Percentiles rank a stretch among this genome's conserved stretches.
These are phyloP conservation scores for Aphidoletes aphidimyza DNA, from an alignment of 2,888 invertebrate genomes.

Conservation along the genomic window DNA sequence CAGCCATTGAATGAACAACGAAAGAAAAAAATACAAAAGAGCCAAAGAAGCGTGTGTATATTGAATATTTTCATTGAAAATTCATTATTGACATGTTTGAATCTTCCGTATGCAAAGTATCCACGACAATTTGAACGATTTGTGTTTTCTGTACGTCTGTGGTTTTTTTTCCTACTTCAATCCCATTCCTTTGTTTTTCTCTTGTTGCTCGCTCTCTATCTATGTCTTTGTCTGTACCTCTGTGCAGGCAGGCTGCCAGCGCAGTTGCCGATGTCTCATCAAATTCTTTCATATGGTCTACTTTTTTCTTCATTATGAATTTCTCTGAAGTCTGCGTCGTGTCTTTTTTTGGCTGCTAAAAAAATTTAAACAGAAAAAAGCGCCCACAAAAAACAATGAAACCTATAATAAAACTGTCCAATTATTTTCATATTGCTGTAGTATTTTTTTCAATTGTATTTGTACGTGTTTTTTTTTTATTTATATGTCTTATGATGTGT, in stretches of 20 bases:
- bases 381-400: slow-evolving; percentile 42
- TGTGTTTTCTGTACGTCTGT: background rate
- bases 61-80: background rate
- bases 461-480: background rate
- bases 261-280: background rate
- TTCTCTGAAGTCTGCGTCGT: background rate
- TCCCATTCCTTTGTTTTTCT: too few species aligned
- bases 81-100: background rate
- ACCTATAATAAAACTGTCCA: slow-evolving; percentile 53
- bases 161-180: background rate
- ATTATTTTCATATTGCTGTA: slow-evolving; percentile 51
- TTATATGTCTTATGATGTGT: slow-evolving; percentile 27
- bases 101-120: background rate
- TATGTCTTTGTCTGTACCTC: too few species aligned
- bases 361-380: slow-evolving; percentile 4
- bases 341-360: background rate
- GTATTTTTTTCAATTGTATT: background rate
- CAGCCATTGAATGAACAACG: slow-evolving; percentile 30
- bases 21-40: background rate
- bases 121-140: background rate
- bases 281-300: slow-evolving; percentile 24
- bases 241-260: too few species aligned
- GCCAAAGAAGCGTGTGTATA: background rate
- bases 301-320: background rate
- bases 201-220: background rate